Evolutionary conservation across 2,113 vertebrate species (phyloP).

Genomic region (Syngnathus scovelli): DNA sequence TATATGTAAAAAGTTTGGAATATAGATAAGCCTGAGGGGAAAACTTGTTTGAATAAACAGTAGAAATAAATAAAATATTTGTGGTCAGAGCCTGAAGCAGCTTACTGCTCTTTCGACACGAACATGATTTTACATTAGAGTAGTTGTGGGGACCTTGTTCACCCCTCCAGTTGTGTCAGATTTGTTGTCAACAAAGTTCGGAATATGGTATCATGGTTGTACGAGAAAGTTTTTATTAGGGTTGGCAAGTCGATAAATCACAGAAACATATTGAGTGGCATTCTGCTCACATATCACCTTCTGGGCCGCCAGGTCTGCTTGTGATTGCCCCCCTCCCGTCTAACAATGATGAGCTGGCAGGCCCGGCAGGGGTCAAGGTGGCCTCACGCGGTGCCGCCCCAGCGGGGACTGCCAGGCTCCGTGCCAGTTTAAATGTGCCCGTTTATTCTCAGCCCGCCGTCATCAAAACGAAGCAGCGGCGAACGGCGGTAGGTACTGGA

Average conservation of each 20-base stretch:
- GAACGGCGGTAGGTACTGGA: slow-evolving; percentile 38
- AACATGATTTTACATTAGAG: background rate
- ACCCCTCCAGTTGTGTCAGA: too few relatives aligned
- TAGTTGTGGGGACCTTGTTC: background rate
- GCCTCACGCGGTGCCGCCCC: slow-evolving; percentile 43
- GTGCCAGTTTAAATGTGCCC: slow-evolving; percentile 61
- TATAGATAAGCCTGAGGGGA: background rate
- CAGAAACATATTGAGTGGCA: background rate
- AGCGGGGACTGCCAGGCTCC: slow-evolving; percentile 35
- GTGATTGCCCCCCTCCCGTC: slow-evolving; percentile 27
- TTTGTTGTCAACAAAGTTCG: too few relatives aligned
- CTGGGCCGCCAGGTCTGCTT: slow-evolving; percentile 2
- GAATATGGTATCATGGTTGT: background rate
- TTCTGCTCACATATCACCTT: background rate
- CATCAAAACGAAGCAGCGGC: slow-evolving; percentile 65
- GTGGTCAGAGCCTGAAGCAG: background rate
- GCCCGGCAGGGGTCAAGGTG: slow-evolving; percentile 52
- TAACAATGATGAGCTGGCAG: slow-evolving; percentile 52
- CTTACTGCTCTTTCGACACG: background rate
- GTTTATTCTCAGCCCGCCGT: slow-evolving; percentile 45
- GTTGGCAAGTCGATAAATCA: background rate
- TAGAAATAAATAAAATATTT: background rate
- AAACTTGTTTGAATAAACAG: background rate
- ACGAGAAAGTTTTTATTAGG: background rate
- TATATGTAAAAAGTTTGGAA: background rate